Percentiles rank a stretch among this genome's conserved stretches.
These are phyloP conservation scores for Aurelia aurita DNA, from an alignment of 30 jellyfish, hydroid and myxozoan genomes.

Conservation along the genomic window DNA sequence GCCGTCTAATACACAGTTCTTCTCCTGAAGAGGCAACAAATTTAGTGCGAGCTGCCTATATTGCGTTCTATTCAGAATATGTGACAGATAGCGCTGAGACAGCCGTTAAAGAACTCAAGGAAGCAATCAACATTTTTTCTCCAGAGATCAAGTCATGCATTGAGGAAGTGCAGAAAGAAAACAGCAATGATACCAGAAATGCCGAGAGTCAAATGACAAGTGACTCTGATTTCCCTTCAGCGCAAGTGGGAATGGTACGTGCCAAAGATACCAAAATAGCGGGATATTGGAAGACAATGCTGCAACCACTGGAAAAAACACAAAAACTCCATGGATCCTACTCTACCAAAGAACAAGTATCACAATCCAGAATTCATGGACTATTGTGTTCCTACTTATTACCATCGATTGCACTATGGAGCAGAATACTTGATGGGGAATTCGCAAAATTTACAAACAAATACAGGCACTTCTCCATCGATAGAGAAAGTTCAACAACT, in stretches of 20 bases:
- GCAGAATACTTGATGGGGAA: conserved; percentile 5
- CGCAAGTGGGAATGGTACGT: background rate
- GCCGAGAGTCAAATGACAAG: too few relatives aligned
- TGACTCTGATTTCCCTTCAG: too few relatives aligned
- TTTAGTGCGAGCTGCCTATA: background rate
- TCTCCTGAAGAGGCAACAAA: background rate
- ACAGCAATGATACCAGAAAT: too few relatives aligned
- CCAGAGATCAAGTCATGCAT: background rate
- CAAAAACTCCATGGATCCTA: background rate
- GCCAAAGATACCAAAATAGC: background rate
- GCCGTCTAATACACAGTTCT: background rate
- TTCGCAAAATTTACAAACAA: background rate
- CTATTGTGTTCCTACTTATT: too few relatives aligned
- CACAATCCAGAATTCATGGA: too few relatives aligned
- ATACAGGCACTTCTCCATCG: background rate
- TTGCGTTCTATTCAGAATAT: background rate
- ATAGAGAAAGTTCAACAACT: background rate
- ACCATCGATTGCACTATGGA: too few relatives aligned
- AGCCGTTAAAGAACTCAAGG: background rate
- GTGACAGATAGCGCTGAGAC: too few relatives aligned
- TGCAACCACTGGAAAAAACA: background rate
- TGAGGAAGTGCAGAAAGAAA: too few relatives aligned
- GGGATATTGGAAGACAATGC: background rate
- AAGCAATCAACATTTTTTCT: background rate
- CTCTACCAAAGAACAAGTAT: too few relatives aligned